phyloP scores from a whole-genome alignment of 2,797 vertebrate species.

The Margarornis squamiger region DNA sequence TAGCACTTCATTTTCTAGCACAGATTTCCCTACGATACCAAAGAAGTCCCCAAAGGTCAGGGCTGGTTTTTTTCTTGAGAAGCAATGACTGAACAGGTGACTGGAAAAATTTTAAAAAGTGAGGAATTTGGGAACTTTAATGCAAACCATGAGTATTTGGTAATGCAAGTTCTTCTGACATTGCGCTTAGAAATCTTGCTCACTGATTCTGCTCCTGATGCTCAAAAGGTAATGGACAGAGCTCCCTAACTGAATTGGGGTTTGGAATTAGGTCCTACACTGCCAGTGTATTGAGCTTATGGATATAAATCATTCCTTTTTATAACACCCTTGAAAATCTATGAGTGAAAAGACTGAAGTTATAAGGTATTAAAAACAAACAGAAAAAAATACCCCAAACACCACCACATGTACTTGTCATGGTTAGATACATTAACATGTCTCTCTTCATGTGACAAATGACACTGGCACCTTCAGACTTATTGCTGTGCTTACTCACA shows the following conservation, averaged over 20 bases:
- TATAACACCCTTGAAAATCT: background rate
- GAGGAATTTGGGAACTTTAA: background rate
- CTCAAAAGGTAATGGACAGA: background rate
- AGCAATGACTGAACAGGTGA: background rate
- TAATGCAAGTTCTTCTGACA: background rate
- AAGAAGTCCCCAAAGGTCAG: background rate
- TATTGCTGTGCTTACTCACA: background rate
- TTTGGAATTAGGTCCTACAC: background rate
- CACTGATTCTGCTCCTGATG: background rate
- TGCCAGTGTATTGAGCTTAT: background rate
- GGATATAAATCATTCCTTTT: background rate
- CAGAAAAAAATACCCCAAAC: background rate
- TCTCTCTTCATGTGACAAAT: background rate
- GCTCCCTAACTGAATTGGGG: background rate
- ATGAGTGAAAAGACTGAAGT: background rate
- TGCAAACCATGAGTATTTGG: background rate
- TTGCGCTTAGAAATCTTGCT: background rate
- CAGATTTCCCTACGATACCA: background rate
- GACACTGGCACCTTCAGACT: background rate
- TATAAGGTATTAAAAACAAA: background rate
- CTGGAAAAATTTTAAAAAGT: background rate
- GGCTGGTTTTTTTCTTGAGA: background rate
- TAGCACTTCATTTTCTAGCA: constrained; percentile 15
- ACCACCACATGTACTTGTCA: background rate
- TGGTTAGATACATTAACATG: background rate